These are phyloP conservation scores for Pseudomyrmex sp. DNA, from an alignment of 1,140 invertebrate genomes.

Conservation along the genomic window DNA sequence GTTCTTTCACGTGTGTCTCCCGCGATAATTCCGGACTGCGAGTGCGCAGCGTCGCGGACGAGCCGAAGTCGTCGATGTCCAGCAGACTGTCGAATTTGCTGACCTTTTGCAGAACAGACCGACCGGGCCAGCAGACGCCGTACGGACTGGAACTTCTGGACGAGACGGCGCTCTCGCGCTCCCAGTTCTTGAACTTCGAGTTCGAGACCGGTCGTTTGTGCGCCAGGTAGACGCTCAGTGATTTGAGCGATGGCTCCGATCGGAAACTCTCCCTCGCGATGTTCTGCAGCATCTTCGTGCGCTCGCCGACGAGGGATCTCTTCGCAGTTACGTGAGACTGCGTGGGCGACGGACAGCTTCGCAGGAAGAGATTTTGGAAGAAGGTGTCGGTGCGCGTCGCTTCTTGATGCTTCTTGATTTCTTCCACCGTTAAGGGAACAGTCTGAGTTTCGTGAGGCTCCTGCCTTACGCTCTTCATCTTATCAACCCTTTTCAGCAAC, in stretches of 20 bases:
- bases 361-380: conserved; percentile 89
- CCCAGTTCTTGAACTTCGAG: conserved; percentile 90
- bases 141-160: conserved; percentile 83
- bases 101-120: conserved; percentile 79
- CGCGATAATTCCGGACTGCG: conserved; percentile 77
- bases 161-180: conserved; percentile 84
- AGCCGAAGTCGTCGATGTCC: conserved; percentile 78
- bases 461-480: neutral
- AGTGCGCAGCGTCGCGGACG: conserved; percentile 70
- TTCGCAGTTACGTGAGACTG: conserved; percentile 79
- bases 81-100: conserved; percentile 81
- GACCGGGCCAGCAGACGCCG: conserved; percentile 75
- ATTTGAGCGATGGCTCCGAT: conserved; percentile 86
- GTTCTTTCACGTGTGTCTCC: conserved; percentile 74
- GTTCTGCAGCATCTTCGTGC: conserved; percentile 88
- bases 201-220: conserved; percentile 90
- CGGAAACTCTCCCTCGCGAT: conserved; percentile 79
- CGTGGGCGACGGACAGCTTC: conserved; percentile 79
- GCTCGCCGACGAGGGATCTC: conserved; percentile 87
- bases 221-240: conserved; percentile 87
- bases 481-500: conserved; percentile 20
- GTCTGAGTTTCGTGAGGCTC: conserved; percentile 37
- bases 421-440: conserved; percentile 79
- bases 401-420: conserved; percentile 86
- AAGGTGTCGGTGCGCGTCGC: conserved; percentile 88